Evolutionary conservation across 1,140 invertebrate species (phyloP).

Genomic region (Cotesia chilonis): DNA sequence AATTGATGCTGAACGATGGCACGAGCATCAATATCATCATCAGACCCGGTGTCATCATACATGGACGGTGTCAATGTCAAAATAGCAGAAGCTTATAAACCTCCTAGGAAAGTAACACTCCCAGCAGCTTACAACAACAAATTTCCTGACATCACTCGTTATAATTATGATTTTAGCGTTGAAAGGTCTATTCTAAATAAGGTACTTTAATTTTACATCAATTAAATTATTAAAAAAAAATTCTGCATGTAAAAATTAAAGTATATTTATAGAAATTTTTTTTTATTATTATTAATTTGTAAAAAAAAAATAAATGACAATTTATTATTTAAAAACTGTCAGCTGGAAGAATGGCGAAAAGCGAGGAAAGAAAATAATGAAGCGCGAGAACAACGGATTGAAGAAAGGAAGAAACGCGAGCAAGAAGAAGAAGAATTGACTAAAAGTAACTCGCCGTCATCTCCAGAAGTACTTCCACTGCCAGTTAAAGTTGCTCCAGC

Average conservation of each 20-base stretch:
- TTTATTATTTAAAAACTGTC: conserved; percentile 14
- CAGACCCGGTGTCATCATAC: conserved; percentile 65
- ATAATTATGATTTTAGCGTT: conserved; percentile 76
- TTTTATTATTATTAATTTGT: conserved; percentile 2
- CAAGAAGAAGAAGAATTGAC: conserved; percentile 14
- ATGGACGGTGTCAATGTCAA: conserved; percentile 87
- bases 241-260: background rate
- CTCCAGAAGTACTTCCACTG: conserved; percentile 61
- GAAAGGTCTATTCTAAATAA: conserved; percentile 76
- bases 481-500: conserved; percentile 64
- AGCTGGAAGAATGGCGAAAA: conserved; percentile 73
- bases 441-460: conserved; percentile 53
- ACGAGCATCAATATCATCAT: conserved; percentile 46
- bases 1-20: conserved; percentile 54
- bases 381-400: conserved; percentile 68
- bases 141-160: conserved; percentile 65
- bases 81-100: conserved; percentile 85
- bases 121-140: conserved; percentile 73
- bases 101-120: conserved; percentile 76
- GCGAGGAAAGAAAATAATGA: conserved; percentile 70
- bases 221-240: background rate
- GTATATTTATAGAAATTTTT: too few species aligned
- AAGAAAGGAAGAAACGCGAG: conserved; percentile 62
- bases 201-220: conserved; percentile 39
- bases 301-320: background rate